Evolutionary conservation across 2,797 vertebrate species (phyloP).

Genomic region (Macroramphosus scolopax): DNA sequence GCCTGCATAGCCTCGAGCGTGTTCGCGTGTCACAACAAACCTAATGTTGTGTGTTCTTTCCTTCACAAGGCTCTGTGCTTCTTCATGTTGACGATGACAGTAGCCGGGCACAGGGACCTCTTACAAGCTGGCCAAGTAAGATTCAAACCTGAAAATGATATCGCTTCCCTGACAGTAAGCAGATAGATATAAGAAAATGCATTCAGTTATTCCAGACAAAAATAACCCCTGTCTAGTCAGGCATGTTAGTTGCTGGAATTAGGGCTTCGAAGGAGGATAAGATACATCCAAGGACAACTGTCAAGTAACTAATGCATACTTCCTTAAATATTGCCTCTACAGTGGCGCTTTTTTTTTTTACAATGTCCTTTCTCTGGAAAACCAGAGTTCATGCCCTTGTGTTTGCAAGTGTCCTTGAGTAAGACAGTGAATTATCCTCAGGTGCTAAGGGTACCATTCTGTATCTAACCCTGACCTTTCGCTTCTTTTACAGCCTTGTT

Average conservation of each 20-base stretch:
- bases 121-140: slow-evolving; percentile 69
- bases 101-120: slow-evolving; percentile 66
- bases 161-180: neutral
- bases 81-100: slow-evolving; percentile 73
- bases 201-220: neutral
- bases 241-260: too few relatives aligned
- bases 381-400: slow-evolving; percentile 10
- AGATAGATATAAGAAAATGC: neutral
- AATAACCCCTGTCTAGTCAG: too few relatives aligned
- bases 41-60: slow-evolving; percentile 2
- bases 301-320: slow-evolving; percentile 31
- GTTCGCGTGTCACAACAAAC: neutral
- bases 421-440: slow-evolving; percentile 40
- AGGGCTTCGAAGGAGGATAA: too few relatives aligned
- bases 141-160: neutral
- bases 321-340: slow-evolving; percentile 17
- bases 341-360: slow-evolving; percentile 18
- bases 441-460: neutral
- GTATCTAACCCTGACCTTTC: slow-evolving; percentile 39
- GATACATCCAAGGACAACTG: slow-evolving; percentile 3
- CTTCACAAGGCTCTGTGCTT: slow-evolving; percentile 66
- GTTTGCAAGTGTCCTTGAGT: slow-evolving; percentile 39
- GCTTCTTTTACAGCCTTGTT: slow-evolving; percentile 18
- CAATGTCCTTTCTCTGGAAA: slow-evolving; percentile 10
- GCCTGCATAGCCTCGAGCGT: neutral